A percentile compares a stretch with the other conserved stretches of the same genome.
Evolutionary conservation across 2,797 vertebrate species (phyloP).

Genomic region (Sebastes dallii): DNA sequence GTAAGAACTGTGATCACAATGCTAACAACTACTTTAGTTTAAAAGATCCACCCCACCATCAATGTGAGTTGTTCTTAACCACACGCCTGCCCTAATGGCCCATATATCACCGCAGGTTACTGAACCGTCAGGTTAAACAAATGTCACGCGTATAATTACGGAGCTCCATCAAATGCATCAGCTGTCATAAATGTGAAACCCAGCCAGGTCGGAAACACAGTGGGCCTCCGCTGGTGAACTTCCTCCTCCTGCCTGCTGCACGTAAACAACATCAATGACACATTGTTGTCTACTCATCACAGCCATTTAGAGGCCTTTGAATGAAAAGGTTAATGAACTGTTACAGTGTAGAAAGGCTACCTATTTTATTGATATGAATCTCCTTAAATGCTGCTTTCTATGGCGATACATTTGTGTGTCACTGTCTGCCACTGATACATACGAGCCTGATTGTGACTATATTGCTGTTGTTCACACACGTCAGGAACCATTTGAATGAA

Average conservation of each 20-base stretch:
- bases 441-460: neutral
- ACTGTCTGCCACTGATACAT: neutral
- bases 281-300: conserved; percentile 27
- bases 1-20: conserved; percentile 10
- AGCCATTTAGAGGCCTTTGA: conserved; percentile 2
- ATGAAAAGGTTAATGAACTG: neutral
- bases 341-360: neutral
- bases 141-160: conserved; percentile 48
- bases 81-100: conserved; percentile 15
- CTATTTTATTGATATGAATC: neutral
- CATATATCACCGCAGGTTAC: conserved; percentile 39
- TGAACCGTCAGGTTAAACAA: conserved; percentile 24
- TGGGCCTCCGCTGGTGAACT: conserved; percentile 22
- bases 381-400: neutral
- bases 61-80: conserved; percentile 6
- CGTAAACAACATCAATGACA: conserved; percentile 37
- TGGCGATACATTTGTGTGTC: neutral
- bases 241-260: conserved; percentile 33
- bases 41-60: neutral
- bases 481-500: conserved; percentile 29
- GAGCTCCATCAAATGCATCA: conserved; percentile 13
- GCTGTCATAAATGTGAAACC: conserved; percentile 51
- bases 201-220: conserved; percentile 55
- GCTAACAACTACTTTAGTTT: conserved; percentile 28
- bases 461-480: conserved; percentile 46